Evolutionary conservation across 2,888 invertebrate genomes (phyloP).

Genomic region (Sympetrum striolatum): DNA sequence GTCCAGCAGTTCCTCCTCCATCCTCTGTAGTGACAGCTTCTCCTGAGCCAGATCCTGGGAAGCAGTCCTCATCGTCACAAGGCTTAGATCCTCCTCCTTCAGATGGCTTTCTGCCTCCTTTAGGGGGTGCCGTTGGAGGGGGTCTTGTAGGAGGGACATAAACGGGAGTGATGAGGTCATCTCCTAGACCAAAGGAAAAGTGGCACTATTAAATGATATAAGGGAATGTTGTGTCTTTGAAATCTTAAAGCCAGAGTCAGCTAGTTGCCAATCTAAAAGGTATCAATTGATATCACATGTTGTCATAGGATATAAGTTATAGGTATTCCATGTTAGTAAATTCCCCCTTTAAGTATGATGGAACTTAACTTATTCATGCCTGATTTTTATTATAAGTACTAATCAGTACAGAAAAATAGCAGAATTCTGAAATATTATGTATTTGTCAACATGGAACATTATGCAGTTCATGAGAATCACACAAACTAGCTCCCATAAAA

Average conservation of each 20-base stretch:
- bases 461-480: no score
- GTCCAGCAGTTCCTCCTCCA: slow-evolving; percentile 55
- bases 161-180: slow-evolving; percentile 92
- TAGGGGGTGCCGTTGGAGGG: slow-evolving; percentile 57
- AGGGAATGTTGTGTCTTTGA: neutral
- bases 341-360: no score
- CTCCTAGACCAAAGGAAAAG: slow-evolving; percentile 57
- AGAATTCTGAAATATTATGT: no score
- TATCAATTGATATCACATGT: neutral
- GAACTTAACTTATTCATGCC: no score
- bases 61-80: slow-evolving; percentile 83
- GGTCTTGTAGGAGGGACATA: slow-evolving; percentile 83
- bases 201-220: neutral
- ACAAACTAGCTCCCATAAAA: no score
- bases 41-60: slow-evolving; percentile 80
- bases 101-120: slow-evolving; percentile 53
- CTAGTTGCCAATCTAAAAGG: neutral
- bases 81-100: slow-evolving; percentile 62
- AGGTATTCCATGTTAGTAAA: no score
- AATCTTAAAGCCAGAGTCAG: no score
- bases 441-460: no score
- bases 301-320: no score
- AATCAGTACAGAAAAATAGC: no score
- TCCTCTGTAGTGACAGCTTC: slow-evolving; percentile 71
- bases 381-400: no score